Evolutionary conservation across 2,888 invertebrate species (phyloP).

Genomic region (Schizaphis graminum): DNA sequence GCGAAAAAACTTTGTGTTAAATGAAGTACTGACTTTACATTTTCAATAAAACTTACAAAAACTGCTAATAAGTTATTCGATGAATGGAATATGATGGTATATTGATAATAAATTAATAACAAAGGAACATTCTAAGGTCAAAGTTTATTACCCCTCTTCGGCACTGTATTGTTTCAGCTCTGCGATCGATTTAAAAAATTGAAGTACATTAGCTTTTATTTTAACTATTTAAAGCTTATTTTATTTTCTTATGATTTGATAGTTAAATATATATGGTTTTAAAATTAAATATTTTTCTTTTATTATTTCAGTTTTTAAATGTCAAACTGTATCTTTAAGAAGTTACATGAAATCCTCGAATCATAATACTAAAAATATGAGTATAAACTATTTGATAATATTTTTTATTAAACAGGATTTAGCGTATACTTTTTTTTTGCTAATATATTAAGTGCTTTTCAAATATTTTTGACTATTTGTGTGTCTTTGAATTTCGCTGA

Average conservation of each 20-base stretch:
- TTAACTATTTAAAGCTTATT: too few species aligned
- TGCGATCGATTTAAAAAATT: neutral
- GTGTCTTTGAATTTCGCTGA: neutral
- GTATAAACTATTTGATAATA: neutral
- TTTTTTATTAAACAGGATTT: neutral
- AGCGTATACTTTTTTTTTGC: neutral
- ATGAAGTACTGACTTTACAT: neutral
- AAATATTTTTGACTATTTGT: neutral
- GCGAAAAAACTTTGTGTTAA: neutral
- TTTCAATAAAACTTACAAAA: neutral
- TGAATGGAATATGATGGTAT: neutral
- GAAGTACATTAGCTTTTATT: neutral
- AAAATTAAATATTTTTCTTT: too few species aligned
- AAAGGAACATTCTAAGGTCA: neutral
- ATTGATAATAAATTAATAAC: neutral
- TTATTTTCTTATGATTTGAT: too few species aligned
- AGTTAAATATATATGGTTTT: too few species aligned
- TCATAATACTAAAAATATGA: neutral
- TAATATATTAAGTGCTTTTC: neutral
- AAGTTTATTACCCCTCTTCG: neutral
- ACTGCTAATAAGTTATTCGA: neutral
- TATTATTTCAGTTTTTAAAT: too few species aligned
- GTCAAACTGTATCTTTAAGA: too few species aligned
- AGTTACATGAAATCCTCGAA: too few species aligned
- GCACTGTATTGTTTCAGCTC: neutral